Percentiles rank a stretch among this genome's conserved stretches.
Conservation (phyloP, 1,140 invertebrate species). For the Vanessa atalanta region DNA sequence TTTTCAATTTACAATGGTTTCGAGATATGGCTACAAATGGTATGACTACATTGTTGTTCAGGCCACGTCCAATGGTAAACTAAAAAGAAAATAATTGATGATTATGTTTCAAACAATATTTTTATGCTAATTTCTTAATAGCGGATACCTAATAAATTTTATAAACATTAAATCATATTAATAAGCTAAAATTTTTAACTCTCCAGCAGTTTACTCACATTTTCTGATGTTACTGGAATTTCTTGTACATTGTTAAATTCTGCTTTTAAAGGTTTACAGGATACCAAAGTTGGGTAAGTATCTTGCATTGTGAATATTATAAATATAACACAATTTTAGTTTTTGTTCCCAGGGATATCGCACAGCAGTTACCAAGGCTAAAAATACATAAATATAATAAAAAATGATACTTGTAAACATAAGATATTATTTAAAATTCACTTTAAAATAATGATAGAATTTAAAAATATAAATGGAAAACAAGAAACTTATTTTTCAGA, state of each 20-base stretch:
- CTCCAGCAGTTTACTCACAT: conserved; percentile 47
- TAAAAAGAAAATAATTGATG: conserved; percentile 47
- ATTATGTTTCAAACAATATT: neutral
- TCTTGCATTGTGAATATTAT: conserved; percentile 43
- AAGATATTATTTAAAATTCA: too few species aligned
- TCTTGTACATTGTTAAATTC: conserved; percentile 54
- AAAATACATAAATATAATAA: too few species aligned
- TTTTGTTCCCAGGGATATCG: neutral
- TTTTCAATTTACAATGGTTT: conserved; percentile 78
- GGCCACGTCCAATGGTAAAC: conserved; percentile 79
- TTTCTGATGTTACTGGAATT: conserved; percentile 51
- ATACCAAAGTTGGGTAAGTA: conserved; percentile 46
- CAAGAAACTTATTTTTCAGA: too few species aligned
- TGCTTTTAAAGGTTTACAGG: conserved; percentile 54
- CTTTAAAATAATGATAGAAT: too few species aligned
- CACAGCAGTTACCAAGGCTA: too few species aligned
- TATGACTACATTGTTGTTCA: conserved; percentile 74
- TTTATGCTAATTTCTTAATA: too few species aligned
- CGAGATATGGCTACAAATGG: conserved; percentile 78
- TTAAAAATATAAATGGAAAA: too few species aligned
- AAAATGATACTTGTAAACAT: too few species aligned
- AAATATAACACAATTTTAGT: conserved; percentile 5
- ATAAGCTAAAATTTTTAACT: neutral
- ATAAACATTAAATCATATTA: too few species aligned
- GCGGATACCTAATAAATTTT: too few species aligned